phyloP scores from a whole-genome alignment of 2,797 vertebrate genomes.

The Gouania willdenowi region DNA sequence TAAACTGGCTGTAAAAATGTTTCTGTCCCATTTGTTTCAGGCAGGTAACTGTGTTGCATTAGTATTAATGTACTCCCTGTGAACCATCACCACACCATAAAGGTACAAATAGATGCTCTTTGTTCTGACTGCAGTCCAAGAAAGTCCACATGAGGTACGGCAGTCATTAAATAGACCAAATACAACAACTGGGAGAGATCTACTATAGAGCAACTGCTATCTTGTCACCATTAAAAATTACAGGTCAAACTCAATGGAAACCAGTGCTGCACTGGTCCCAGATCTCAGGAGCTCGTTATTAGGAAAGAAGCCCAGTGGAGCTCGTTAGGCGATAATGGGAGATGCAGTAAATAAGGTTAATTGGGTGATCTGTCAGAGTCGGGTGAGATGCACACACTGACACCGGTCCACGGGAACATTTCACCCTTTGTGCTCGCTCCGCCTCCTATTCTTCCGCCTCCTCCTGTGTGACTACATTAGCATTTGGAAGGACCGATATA shows the following conservation, averaged over 20 bases:
- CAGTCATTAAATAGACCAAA: constrained; percentile 20
- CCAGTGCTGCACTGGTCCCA: constrained; percentile 43
- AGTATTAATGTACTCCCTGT: constrained; percentile 1
- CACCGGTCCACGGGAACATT: constrained; percentile 63
- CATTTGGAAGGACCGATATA: constrained; percentile 30
- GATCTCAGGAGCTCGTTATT: constrained; percentile 64
- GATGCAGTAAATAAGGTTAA: constrained; percentile 82
- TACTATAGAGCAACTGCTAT: constrained; percentile 19
- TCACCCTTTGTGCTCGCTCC: constrained; percentile 28
- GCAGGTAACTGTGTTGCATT: constrained; percentile 13
- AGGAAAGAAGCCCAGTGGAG: constrained; percentile 76
- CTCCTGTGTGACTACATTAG: constrained; percentile 55
- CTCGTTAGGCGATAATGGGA: constrained; percentile 74
- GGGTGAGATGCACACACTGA: constrained; percentile 69
- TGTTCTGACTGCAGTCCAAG: constrained; percentile 13
- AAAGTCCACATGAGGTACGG: constrained; percentile 10
- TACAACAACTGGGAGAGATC: constrained; percentile 1
- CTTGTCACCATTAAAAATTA: constrained; percentile 69
- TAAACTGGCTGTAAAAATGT: constrained; percentile 13
- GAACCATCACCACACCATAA: constrained; percentile 5
- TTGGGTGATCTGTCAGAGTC: constrained; percentile 79
- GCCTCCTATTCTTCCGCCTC: constrained; percentile 8
- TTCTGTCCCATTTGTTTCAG: constrained; percentile 4
- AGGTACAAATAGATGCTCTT: constrained; percentile 14
- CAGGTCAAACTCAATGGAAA: constrained; percentile 51